Evolutionary conservation across 2,888 invertebrate species (phyloP), one percentile per base, ranked within the genome.

Genomic region (Luffia ferchaultella): DNA sequence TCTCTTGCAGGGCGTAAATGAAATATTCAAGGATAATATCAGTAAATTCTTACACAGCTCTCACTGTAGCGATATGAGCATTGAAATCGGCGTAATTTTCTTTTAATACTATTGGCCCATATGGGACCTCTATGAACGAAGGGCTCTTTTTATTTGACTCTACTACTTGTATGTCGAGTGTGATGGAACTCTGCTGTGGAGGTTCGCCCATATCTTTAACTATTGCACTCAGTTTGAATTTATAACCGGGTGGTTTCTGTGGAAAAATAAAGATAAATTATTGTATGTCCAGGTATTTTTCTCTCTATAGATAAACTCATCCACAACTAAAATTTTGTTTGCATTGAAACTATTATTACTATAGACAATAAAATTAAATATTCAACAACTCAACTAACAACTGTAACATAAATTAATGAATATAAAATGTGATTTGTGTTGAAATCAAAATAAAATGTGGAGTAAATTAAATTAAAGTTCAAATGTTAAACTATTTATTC

Each of bases 71-170:
- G 59, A 94, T 90, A 40, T 89, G 87, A 45, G 82, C 79, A 48
- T 88, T 88, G 67, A 89, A 93, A 70, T 93, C 89, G 30, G 83
- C 87, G 60, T 89, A 90, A 73, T 91, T 91, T 76, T 95, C 95
- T 62, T 87, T 86, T 50, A 95, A 83, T 58, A 84, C 84, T 54
- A 90, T 89, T 54, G 89, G 87, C 50, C 86, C 82, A 52, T 75
- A 64, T n/a, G 87, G 86, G 55, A 85, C 84, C 57, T 85, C 80
- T 49, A 87, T 86, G 64, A 95, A 93, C 46, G 87, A 86, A 40
- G 93, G 95, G 57, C 91, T 91, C 73, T 93, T 94, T 80, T 92
- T 93, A 70, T 91, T 91, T n/a, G 93, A 93, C 64, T 92, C 93
- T 3, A 95, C 93, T 20, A 97, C 93, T 56, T 89, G 88, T 57